phyloP scores from a whole-genome alignment of 2,113 vertebrate species.

The Clarias macrocephalus region DNA sequence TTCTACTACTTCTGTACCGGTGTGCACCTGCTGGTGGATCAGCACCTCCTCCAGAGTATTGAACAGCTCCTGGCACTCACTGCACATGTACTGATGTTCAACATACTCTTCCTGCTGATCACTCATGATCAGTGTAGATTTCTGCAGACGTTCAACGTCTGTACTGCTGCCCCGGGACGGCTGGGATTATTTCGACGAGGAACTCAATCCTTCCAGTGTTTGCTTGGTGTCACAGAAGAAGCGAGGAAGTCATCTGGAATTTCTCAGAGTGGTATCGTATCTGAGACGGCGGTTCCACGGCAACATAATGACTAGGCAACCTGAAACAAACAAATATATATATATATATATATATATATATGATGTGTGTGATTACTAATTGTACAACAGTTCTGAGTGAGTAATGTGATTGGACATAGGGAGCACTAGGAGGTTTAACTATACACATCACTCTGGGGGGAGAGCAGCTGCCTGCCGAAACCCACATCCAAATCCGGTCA shows the following conservation, averaged over 20 bases:
- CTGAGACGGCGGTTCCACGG: neutral
- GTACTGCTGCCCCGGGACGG: neutral
- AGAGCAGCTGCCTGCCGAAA: too few species aligned
- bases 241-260: neutral
- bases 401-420: too few species aligned
- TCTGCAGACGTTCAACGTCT: neutral
- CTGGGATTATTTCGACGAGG: neutral
- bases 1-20: constrained; percentile 64
- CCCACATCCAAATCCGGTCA: too few species aligned
- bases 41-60: constrained; percentile 85
- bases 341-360: neutral
- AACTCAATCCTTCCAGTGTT: neutral
- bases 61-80: constrained; percentile 85
- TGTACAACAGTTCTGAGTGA: too few species aligned
- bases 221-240: too few species aligned
- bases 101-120: constrained; percentile 72
- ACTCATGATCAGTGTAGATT: constrained; percentile 58
- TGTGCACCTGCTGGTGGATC: constrained; percentile 85
- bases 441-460: too few species aligned
- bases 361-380: neutral
- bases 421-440: too few species aligned
- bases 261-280: neutral
- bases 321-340: constrained; percentile 36
- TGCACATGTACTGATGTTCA: constrained; percentile 91
- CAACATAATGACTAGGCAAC: constrained; percentile 11